Evolutionary conservation across 2,888 invertebrate genomes (phyloP).

Genomic region (Smittia sp.): DNA sequence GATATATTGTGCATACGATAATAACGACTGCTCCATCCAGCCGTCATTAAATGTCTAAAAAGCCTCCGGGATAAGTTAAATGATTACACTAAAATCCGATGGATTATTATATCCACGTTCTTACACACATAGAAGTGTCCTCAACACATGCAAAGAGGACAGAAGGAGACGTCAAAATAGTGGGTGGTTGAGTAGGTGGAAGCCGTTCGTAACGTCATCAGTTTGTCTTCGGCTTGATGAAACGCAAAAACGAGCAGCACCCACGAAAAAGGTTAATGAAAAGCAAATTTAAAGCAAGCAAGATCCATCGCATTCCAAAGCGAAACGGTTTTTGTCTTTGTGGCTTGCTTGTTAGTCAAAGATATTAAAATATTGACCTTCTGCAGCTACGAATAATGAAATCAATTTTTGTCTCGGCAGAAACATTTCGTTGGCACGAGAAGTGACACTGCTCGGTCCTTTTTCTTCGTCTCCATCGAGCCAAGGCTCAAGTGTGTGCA

Average conservation of each 20-base stretch:
- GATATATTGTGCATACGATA: neutral
- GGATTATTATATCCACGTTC: neutral
- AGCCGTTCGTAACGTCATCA: neutral
- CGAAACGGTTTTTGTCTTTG: neutral
- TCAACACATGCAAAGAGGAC: neutral
- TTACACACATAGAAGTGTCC: neutral
- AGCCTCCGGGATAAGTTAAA: neutral
- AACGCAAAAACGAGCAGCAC: no score
- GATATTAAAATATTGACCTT: neutral
- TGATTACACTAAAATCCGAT: neutral
- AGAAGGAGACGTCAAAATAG: no score
- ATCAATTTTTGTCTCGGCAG: slow-evolving; percentile 27
- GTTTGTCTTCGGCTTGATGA: neutral
- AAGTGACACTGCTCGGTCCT: neutral
- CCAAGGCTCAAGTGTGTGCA: neutral
- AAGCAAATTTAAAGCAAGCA: neutral
- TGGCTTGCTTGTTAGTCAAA: neutral
- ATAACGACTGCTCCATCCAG: neutral
- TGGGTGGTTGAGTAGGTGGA: neutral
- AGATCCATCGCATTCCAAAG: neutral
- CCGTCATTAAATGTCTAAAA: neutral
- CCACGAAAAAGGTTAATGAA: neutral
- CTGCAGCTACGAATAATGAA: slow-evolving; percentile 12
- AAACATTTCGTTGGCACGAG: slow-evolving; percentile 37
- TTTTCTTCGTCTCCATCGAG: neutral